These are phyloP conservation scores for Decapterus maruadsi DNA, from an alignment of 2,797 vertebrate species.

Conservation along the genomic window DNA sequence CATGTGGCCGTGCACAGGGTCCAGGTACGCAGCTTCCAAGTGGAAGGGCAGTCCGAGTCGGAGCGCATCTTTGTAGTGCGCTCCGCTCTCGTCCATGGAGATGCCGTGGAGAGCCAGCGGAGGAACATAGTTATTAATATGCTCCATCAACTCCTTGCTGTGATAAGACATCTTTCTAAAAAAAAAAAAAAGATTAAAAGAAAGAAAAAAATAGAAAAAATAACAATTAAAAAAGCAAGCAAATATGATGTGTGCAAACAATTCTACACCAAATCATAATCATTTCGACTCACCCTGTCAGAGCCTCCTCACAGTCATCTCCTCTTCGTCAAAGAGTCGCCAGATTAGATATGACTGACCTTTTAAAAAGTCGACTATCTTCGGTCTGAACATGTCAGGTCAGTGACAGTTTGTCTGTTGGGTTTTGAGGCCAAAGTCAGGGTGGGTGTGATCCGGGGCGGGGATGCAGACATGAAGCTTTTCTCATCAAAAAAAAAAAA, in stretches of 20 bases:
- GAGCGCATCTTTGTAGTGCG: slow-evolving; percentile 78
- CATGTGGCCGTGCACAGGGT: slow-evolving; percentile 71
- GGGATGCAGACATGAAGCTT: slow-evolving; percentile 55
- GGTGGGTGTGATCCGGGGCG: slow-evolving; percentile 75
- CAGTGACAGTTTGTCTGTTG: slow-evolving; percentile 36
- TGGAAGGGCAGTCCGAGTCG: slow-evolving; percentile 77
- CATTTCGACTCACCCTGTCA: slow-evolving; percentile 41
- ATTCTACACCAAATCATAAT: not conserved
- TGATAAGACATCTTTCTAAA: slow-evolving; percentile 69
- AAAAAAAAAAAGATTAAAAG: slow-evolving; percentile 1
- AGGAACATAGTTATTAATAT: slow-evolving; percentile 60
- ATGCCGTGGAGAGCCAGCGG: slow-evolving; percentile 71
- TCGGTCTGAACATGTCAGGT: slow-evolving; percentile 4
- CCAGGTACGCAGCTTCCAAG: slow-evolving; percentile 79
- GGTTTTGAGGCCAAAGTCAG: slow-evolving; percentile 34
- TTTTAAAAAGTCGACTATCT: not conserved
- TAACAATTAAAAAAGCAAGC: not conserved
- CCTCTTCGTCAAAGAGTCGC: not conserved
- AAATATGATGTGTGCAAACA: not conserved
- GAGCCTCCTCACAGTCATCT: slow-evolving; percentile 38
- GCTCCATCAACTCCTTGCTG: slow-evolving; percentile 63
- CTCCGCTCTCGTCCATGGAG: slow-evolving; percentile 66
- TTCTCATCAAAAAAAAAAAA: slow-evolving; percentile 42
- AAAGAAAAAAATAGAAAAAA: too few species aligned
- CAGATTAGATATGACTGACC: not conserved